These are phyloP conservation scores for Hydraecia micacea DNA, from an alignment of 2,888 invertebrate species.

Conservation along the genomic window DNA sequence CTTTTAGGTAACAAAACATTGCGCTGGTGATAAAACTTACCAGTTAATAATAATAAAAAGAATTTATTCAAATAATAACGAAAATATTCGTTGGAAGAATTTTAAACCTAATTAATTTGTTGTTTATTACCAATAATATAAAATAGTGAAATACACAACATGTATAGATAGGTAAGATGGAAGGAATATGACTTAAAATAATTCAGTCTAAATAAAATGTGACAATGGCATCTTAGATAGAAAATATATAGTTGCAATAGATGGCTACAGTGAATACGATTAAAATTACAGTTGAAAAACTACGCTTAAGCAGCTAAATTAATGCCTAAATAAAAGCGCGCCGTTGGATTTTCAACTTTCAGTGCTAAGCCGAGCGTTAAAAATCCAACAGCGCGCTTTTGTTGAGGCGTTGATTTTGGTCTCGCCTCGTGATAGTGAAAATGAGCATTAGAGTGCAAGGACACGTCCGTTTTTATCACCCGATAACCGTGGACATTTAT, in stretches of 20 bases:
- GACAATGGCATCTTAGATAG: constrained; percentile 60
- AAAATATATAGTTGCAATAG: constrained; percentile 14
- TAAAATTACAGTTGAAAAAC: not conserved
- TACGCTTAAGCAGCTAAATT: not conserved
- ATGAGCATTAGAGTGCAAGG: too few species aligned
- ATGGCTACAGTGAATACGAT: not conserved
- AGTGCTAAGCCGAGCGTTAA: not conserved
- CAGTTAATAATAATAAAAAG: constrained; percentile 30
- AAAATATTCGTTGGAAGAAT: constrained; percentile 42
- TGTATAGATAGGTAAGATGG: not conserved
- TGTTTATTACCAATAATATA: not conserved
- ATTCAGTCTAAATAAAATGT: constrained; percentile 61
- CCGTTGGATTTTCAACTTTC: not conserved
- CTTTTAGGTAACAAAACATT: constrained; percentile 69
- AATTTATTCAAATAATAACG: constrained; percentile 47
- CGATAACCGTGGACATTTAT: not conserved
- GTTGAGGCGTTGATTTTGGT: not conserved
- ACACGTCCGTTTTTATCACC: not conserved
- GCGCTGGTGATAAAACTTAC: constrained; percentile 52
- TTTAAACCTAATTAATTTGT: constrained; percentile 11
- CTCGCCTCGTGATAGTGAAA: too few species aligned
- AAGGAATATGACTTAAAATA: constrained; percentile 44
- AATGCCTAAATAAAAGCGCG: not conserved
- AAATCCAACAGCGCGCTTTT: not conserved
- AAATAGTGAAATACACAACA: constrained; percentile 11